Base-by-base conservation (phyloP, 2,888 invertebrate genomes). In the Dicranocentrus wangi region DNA sequence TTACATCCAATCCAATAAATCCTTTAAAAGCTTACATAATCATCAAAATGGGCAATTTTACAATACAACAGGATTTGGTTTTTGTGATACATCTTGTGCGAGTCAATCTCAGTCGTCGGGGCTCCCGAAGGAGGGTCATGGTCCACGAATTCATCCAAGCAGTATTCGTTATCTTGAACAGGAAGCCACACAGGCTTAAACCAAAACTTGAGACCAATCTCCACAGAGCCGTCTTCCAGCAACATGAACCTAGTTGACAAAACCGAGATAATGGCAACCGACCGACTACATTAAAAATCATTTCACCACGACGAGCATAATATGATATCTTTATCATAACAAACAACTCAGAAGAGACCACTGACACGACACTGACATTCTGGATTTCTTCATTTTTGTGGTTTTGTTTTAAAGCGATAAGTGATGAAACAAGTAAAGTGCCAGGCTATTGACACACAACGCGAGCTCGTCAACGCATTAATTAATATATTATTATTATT, bases 1-100 rank as follows among this genome's bases (percentile, higher is more conserved):
- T n/a, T n/a, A n/a, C n/a, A n/a, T n/a, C n/a, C n/a, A n/a, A n/a
- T n/a, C n/a, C n/a, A n/a, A n/a, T n/a, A n/a, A n/a, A n/a, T n/a
- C n/a, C n/a, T n/a, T n/a, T n/a, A n/a, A n/a, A n/a, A n/a, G n/a
- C 42, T 75, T 82, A 84, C 83, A 80, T 84, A 84, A 53, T 84
- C 81, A 70, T 79, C 53, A 55, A 84, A 84, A 10, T 55, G 21
- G 17, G 61, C 70, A n/a, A 84, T 81, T 39, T 71, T 15, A 55
- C 84, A 84, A 53, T 70, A 84, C 17, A 82, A 47, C 7, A 84
- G 65, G n/a, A 82, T 76, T 80, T 84, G 82, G 66, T 83, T 76
- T 65, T 79, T 81, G 70, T 84, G 79, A 75, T 76, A 69, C 65
- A 68, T 70, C 1, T 28, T 15, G 27, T 75, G 82, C 5, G 78